phyloP scores from a whole-genome alignment of 2,888 invertebrate genomes.

The Yponomeuta cagnagella region DNA sequence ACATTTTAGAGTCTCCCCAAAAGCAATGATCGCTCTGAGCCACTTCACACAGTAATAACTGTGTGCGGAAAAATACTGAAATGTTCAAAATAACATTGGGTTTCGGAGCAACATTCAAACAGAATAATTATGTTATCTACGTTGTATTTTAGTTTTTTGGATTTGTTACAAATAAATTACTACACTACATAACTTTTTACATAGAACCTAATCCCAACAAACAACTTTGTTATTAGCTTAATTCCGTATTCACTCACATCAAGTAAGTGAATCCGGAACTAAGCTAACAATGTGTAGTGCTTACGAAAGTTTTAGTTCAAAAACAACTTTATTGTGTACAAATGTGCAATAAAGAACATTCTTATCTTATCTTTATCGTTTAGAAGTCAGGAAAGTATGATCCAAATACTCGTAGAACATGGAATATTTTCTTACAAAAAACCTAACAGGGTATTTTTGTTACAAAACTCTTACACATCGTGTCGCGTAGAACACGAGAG shows the following conservation, averaged over 20 bases:
- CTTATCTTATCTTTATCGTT: no score
- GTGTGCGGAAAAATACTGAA: background rate
- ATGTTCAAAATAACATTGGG: background rate
- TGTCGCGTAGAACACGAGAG: conserved; percentile 3
- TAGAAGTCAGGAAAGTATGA: no score
- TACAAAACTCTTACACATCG: background rate
- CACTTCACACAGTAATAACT: conserved; percentile 3
- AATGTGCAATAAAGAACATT: no score
- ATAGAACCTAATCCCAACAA: no score
- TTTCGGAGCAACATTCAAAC: background rate
- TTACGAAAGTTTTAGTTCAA: no score
- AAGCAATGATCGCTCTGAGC: background rate
- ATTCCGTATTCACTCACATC: no score
- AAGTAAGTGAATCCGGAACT: no score
- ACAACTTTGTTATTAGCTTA: no score
- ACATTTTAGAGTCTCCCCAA: background rate
- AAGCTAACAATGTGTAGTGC: no score
- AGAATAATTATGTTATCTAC: background rate
- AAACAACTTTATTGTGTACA: no score
- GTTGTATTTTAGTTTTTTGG: background rate
- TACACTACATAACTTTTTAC: no score
- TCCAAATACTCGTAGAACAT: background rate
- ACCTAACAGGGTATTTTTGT: background rate
- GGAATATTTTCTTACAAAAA: background rate
- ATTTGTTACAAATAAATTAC: no score